Evolutionary conservation across 2,888 invertebrate genomes (phyloP), one percentile per base, ranked within the genome.

Genomic region (Hetaerina titia): DNA sequence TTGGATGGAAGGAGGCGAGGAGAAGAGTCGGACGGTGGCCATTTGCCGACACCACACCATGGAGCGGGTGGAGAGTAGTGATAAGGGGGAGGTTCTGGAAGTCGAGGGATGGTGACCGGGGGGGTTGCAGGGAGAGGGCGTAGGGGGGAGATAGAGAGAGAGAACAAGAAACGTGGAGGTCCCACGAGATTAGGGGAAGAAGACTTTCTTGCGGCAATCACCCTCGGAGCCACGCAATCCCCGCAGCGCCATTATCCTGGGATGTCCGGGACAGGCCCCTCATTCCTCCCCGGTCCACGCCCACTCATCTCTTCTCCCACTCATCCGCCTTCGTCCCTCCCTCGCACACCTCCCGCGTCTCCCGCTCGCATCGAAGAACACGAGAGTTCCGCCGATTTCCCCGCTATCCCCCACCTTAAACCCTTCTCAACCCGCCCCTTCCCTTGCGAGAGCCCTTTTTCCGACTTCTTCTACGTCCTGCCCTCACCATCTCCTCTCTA

Each of bases 251-350:
- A 90, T 90, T 90, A 90, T 45, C 90, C 90, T 31, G 31, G 90
- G 90, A 90, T 90, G 90, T 64, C 90, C 64, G 64, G 64, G 90
- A 90, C 90, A 90, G 90, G 63, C 19, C 13, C 17, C 57, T 25
- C 63, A 19, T 90, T 19, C 64, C 45, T 64, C 90, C 45, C 22
- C 64, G 31, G 31, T 64, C 45, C 90, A 90, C 90, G 90, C 90
- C 90, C 90, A 90, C 90, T n/a, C 90, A 90, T 90, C 90, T 90
- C 90, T 90, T 90, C 56, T 45, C 60, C 60, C 15, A 11, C 90
- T 90, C 90, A 17, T 15, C 25, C 45, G 11, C 31, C 57, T 22
- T 57, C 45, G 45, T 2, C 56, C 56, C 89, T 9, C 89, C 9
- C 89, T 89, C 57, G 9, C 13, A 5, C 57, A 5, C 69, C 13